Conservation (phyloP, 2,113 vertebrate genomes). For the Geothlypis trichas region DNA sequence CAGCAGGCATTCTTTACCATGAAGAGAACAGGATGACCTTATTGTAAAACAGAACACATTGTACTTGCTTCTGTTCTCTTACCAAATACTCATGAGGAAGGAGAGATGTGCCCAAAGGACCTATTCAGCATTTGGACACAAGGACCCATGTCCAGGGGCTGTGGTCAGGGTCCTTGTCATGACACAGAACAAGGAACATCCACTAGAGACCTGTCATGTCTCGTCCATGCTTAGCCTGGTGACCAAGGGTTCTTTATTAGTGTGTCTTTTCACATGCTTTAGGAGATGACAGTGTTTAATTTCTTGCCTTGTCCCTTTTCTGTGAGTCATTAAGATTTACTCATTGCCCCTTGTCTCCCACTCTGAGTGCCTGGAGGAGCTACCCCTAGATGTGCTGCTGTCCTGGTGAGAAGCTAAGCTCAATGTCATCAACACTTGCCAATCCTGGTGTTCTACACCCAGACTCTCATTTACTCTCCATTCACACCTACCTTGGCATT, state of each 20-base stretch:
- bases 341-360: neutral
- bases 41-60: neutral
- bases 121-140: neutral
- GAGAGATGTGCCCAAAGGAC: neutral
- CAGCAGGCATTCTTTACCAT: neutral
- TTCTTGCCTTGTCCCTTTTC: neutral
- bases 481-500: neutral
- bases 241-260: neutral
- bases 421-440: neutral
- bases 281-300: neutral
- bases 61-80: neutral
- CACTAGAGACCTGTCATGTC: neutral
- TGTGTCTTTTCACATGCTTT: neutral
- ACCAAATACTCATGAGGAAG: neutral
- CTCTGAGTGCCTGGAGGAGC: neutral
- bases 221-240: neutral
- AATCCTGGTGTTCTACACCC: neutral
- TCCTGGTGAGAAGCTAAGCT: neutral
- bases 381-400: neutral
- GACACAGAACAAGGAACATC: neutral
- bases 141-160: neutral
- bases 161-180: neutral
- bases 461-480: neutral
- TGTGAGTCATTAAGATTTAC: neutral
- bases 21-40: neutral